phyloP scores from a whole-genome alignment of 2,113 vertebrate species.

The Manacus vitellinus region DNA sequence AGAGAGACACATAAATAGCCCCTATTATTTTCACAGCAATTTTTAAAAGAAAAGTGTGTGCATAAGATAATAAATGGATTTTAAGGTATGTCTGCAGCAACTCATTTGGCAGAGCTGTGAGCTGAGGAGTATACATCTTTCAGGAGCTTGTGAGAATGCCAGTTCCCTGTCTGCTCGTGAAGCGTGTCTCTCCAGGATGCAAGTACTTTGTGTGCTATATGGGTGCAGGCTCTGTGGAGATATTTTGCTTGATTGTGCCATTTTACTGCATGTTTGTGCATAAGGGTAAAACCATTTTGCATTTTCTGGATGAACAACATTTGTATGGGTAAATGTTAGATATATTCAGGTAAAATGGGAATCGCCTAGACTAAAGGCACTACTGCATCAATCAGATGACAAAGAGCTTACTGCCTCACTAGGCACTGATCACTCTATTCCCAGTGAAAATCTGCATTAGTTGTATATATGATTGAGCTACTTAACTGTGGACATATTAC shows the following conservation, averaged over 20 bases:
- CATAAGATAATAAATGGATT: background rate
- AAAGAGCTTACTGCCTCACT: background rate
- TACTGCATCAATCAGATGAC: background rate
- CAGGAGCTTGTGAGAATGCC: background rate
- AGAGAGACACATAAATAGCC: background rate
- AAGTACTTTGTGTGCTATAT: fast-evolving
- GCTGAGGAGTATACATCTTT: background rate
- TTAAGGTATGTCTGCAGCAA: background rate
- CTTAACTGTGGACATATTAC: background rate
- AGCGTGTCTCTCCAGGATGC: background rate
- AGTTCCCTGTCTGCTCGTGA: background rate
- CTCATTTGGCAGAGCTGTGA: background rate
- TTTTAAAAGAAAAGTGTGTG: background rate
- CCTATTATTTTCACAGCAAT: background rate
- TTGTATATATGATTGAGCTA: background rate
- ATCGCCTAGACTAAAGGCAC: background rate
- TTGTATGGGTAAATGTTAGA: background rate
- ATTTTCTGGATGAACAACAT: background rate
- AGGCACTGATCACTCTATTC: background rate
- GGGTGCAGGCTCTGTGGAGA: background rate
- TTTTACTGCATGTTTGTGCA: background rate
- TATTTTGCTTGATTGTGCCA: background rate
- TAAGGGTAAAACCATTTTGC: background rate
- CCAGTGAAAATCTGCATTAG: background rate
- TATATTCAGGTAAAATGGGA: background rate